Evolutionary conservation across 2,888 invertebrate species (phyloP).

Genomic region (Cyaniris semiargus): DNA sequence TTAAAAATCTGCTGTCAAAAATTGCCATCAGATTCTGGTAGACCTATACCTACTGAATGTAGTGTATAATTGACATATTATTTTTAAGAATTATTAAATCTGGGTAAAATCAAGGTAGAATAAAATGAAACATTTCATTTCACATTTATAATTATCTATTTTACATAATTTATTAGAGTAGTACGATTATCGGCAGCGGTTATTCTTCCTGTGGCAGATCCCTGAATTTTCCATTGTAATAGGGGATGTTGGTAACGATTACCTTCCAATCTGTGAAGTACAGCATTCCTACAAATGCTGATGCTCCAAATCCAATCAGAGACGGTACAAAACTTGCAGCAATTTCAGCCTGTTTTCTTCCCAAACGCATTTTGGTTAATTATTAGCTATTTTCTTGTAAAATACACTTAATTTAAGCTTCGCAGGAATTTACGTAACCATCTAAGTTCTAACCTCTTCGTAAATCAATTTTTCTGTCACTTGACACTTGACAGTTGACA

Average conservation of each 20-base stretch:
- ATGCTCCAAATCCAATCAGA: constrained; percentile 82
- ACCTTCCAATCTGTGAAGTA: constrained; percentile 91
- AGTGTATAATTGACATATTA: no score
- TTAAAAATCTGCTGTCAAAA: no score
- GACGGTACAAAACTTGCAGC: constrained; percentile 79
- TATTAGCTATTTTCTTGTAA: background rate
- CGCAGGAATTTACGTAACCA: constrained; percentile 9
- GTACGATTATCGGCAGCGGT: background rate
- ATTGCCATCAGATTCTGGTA: no score
- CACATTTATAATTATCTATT: constrained; percentile 18
- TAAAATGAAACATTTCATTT: background rate
- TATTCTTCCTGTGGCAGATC: constrained; percentile 58
- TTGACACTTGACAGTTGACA: no score
- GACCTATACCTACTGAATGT: no score
- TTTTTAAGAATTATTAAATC: no score
- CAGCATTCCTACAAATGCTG: constrained; percentile 80
- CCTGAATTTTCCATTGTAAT: constrained; percentile 87
- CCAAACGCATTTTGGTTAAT: constrained; percentile 55
- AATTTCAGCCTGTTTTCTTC: constrained; percentile 82
- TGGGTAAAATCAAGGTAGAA: background rate
- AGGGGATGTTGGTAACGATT: constrained; percentile 86
- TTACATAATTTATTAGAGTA: constrained; percentile 25
- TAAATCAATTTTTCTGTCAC: background rate
- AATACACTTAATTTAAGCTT: background rate
- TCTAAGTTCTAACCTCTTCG: background rate